Evolutionary conservation across 2,888 invertebrate genomes (phyloP).

Genomic region (Sinohyriopsis cumingii): DNA sequence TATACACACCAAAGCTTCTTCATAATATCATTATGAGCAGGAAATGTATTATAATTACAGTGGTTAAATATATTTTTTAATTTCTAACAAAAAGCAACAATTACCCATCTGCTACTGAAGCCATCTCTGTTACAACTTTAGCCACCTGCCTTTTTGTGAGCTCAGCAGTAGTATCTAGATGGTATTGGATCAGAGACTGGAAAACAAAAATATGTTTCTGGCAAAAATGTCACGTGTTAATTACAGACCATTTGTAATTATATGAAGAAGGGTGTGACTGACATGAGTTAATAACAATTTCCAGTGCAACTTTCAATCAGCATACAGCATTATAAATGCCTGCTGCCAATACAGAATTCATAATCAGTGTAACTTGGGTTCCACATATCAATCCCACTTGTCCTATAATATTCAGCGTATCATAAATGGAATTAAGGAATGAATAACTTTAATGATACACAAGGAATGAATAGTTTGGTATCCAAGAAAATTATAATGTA

Average conservation of each 20-base stretch:
- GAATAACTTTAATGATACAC: too few relatives aligned
- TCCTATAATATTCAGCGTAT: too few relatives aligned
- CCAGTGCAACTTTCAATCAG: neutral
- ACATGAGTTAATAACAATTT: neutral
- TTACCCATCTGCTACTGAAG: slow-evolving; percentile 36
- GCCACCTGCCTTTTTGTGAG: slow-evolving; percentile 59
- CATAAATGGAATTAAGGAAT: too few relatives aligned
- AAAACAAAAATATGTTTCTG: slow-evolving; percentile 11
- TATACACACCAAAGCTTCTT: too few relatives aligned
- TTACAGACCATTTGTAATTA: neutral
- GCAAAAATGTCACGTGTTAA: neutral
- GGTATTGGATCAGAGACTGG: slow-evolving; percentile 63
- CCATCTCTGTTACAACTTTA: slow-evolving; percentile 57
- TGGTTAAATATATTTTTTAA: neutral
- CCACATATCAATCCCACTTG: too few relatives aligned
- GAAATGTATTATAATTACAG: neutral
- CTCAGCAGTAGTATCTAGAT: slow-evolving; percentile 59
- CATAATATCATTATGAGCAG: too few relatives aligned
- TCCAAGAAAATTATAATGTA: too few relatives aligned
- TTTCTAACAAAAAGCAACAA: neutral
- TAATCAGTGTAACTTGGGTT: too few relatives aligned
- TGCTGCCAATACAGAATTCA: too few relatives aligned
- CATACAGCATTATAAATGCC: too few relatives aligned
- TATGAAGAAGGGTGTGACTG: neutral
- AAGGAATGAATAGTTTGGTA: too few relatives aligned